phyloP scores from a whole-genome alignment of 2,113 vertebrate species.

The Atherinomorus stipes region DNA sequence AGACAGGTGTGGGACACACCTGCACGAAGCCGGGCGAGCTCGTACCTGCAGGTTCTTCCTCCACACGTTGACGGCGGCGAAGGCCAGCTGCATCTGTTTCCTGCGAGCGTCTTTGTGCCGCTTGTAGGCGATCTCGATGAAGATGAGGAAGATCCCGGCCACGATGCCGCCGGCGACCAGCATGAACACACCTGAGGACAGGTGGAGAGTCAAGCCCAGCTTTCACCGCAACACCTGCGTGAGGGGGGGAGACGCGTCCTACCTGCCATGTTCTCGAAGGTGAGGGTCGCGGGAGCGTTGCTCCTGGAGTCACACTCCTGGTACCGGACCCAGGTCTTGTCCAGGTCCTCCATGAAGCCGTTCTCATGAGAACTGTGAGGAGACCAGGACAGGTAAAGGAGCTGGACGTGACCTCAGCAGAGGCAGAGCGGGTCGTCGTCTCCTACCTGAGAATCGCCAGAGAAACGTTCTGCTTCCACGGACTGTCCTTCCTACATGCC shows the following conservation, averaged over 20 bases:
- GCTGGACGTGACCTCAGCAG: too few species aligned
- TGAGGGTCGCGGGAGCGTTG: conserved; percentile 99
- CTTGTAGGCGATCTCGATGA: conserved; percentile 99
- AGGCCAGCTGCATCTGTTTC: conserved; percentile 99
- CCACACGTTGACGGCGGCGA: conserved; percentile 99
- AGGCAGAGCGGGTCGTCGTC: too few species aligned
- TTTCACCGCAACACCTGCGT: too few species aligned
- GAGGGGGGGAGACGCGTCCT: conserved; percentile 50
- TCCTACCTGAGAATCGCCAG: conserved; percentile 99
- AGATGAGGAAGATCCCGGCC: conserved; percentile 99
- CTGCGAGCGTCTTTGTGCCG: conserved; percentile 98
- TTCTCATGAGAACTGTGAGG: conserved; percentile 92
- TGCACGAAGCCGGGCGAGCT: too few species aligned
- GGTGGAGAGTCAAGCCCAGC: too few species aligned
- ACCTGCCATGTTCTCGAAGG: conserved; percentile 99
- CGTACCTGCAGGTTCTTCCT: conserved; percentile 99
- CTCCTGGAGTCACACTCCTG: conserved; percentile 99
- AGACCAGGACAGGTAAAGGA: conserved; percentile 84
- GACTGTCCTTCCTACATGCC: conserved; percentile 99
- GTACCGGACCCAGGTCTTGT: conserved; percentile 99
- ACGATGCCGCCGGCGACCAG: conserved; percentile 99
- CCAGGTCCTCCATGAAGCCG: conserved; percentile 99
- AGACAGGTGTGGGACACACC: too few species aligned
- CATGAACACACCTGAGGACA: conserved; percentile 99
- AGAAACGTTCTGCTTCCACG: conserved; percentile 99